phyloP scores from a whole-genome alignment of 2,888 invertebrate genomes.

The Celastrina argiolus region DNA sequence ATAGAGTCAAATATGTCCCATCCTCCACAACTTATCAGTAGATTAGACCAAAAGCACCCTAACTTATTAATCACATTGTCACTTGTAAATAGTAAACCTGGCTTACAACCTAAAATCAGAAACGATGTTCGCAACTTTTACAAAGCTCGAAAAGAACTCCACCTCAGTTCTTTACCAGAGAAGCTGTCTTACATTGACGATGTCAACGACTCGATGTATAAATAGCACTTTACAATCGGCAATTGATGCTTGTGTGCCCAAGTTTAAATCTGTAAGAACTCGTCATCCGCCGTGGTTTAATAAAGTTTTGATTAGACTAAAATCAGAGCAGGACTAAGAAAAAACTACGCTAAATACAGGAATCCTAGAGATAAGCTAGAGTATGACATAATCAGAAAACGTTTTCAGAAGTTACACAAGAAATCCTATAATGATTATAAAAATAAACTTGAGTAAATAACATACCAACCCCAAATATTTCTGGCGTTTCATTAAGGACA shows the following conservation, averaged over 20 bases:
- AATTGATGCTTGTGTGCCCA: too few species aligned
- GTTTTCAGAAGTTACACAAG: slow-evolving; percentile 15
- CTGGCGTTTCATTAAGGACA: slow-evolving; percentile 26
- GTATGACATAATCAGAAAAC: slow-evolving; percentile 24
- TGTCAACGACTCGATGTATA: too few species aligned
- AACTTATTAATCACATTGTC: too few species aligned
- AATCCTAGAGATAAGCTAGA: slow-evolving; percentile 26
- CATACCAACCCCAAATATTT: slow-evolving; percentile 22
- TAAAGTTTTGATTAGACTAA: background rate
- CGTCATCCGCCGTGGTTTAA: background rate
- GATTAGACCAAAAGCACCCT: background rate
- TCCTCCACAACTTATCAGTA: background rate
- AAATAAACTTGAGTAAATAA: background rate
- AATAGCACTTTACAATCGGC: too few species aligned
- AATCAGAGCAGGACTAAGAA: slow-evolving; percentile 23
- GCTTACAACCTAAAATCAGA: too few species aligned
- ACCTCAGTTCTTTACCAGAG: too few species aligned
- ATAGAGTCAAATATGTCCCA: background rate
- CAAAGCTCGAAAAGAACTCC: too few species aligned
- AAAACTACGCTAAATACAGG: background rate
- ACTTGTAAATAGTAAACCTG: too few species aligned
- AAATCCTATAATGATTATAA: slow-evolving; percentile 10
- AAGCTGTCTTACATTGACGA: too few species aligned
- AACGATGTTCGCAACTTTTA: too few species aligned
- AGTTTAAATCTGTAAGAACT: too few species aligned